Evolutionary conservation across 2,113 vertebrate genomes (phyloP), one percentile per base, ranked within the genome.

Genomic region (Cichladusa arquata): DNA sequence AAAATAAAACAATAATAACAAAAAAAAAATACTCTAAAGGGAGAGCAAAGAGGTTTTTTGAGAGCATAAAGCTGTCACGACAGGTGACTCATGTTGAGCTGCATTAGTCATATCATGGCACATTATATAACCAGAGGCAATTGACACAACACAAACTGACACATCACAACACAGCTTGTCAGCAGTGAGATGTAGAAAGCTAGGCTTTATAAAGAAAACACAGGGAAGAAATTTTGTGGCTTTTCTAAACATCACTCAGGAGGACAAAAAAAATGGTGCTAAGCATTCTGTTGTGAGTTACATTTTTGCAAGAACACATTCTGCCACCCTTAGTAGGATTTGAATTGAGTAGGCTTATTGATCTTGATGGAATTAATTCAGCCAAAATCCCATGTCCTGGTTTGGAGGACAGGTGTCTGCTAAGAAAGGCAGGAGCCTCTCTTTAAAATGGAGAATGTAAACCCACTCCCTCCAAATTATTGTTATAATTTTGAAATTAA

Each of bases 141-240:
- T 31, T 97, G 94, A 95, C 96, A 95, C 92, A 96, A 96, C 92
- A 92, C 38, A 93, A 96, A 90, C 64, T 84, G 94, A 96, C 96
- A 94, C 86, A 81, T 94, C 82, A 57, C 82, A 95, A 92, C 33
- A 11, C 26, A 67, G 62, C 90, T 58, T 95, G 83, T 89, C 95
- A 95, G 88, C 93, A 88, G 73, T 0, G 42, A 70, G 77, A 81
- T 67, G 76, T 26, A 93, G 20, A 69, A 94, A 90, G 56, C 67
- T 2, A 24, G 13, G 78, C 81, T 95, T 96, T 95, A 78, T 89
- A 90, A 90, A 83, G 90, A 84, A 83, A 92, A 87, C 22, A 51
- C 57, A 56, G 71, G 72, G 64, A 94, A 92, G 36, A 86, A 93
- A 93, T 60, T 86, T 73, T 60, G 86, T 62, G 65, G 16, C 34